A percentile compares a stretch with the other conserved stretches of the same genome.
Evolutionary conservation across 2,888 invertebrate genomes (phyloP).

Genomic region (Ecliptopera silaceata): DNA sequence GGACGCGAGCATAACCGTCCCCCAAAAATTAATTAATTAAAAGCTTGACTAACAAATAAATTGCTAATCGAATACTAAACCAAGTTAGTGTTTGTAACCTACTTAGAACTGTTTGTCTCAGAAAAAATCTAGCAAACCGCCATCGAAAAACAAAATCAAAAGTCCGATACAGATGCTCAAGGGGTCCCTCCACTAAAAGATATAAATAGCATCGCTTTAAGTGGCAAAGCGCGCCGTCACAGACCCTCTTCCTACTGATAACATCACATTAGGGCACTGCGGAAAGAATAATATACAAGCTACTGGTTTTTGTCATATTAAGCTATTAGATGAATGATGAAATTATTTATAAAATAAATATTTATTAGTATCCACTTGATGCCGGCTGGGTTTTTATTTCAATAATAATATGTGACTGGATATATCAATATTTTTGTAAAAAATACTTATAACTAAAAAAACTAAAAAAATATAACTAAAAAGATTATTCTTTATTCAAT

Average conservation of each 20-base stretch:
- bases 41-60: too few relatives aligned
- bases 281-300: conserved; percentile 64
- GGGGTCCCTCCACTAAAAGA: conserved; percentile 53
- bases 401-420: too few relatives aligned
- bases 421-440: too few relatives aligned
- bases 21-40: too few relatives aligned
- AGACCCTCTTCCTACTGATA: conserved; percentile 72
- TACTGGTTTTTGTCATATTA: conserved; percentile 77
- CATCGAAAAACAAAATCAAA: conserved; percentile 27
- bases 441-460: too few relatives aligned
- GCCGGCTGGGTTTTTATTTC: too few relatives aligned
- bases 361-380: neutral
- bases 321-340: conserved; percentile 26
- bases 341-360: conserved; percentile 7
- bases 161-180: conserved; percentile 59
- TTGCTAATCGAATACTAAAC: too few relatives aligned
- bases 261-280: conserved; percentile 75
- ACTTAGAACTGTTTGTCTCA: too few relatives aligned
- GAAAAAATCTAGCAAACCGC: neutral
- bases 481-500: too few relatives aligned
- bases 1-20: too few relatives aligned
- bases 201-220: conserved; percentile 79
- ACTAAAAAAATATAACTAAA: too few relatives aligned
- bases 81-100: too few relatives aligned
- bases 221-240: conserved; percentile 75